A percentile compares a stretch with the other conserved stretches of the same genome.
These are phyloP conservation scores for Heliconius nattereri DNA, from an alignment of 1,140 invertebrate species.

Conservation along the genomic window DNA sequence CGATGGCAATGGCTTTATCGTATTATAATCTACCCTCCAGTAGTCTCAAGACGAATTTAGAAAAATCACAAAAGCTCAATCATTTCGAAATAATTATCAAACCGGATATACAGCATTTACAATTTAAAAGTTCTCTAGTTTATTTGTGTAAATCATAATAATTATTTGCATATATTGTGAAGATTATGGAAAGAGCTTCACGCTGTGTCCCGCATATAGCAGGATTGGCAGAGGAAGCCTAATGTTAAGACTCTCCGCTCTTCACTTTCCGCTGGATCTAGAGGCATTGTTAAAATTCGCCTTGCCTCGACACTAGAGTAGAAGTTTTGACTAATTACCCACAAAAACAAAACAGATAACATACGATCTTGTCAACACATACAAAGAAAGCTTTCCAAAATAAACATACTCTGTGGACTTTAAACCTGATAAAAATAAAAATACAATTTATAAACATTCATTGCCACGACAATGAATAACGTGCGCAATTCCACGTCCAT, in stretches of 20 bases:
- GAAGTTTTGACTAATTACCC: not conserved
- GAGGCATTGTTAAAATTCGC: no score
- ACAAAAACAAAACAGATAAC: conserved; percentile 1
- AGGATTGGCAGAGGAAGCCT: no score
- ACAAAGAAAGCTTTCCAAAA: conserved; percentile 17
- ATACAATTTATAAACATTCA: conserved; percentile 22
- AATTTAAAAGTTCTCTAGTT: no score
- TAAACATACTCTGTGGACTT: conserved; percentile 19
- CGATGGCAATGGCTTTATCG: not conserved
- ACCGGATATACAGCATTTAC: not conserved
- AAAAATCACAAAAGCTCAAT: not conserved
- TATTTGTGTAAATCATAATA: no score
- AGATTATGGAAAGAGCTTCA: no score
- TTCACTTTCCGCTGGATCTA: no score
- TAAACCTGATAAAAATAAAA: conserved; percentile 19
- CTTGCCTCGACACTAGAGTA: no score
- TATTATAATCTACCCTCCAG: conserved; percentile 1
- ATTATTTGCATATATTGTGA: no score
- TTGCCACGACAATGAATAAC: conserved; percentile 16
- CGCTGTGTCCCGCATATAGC: no score
- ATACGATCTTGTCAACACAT: not conserved
- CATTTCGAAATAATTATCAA: not conserved
- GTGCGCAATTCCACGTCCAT: not conserved
- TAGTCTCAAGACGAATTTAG: not conserved
- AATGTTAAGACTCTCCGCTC: no score